A percentile compares a stretch with the other conserved stretches of the same genome.
Conservation (phyloP, 1,140 invertebrate genomes). For the Magallana angulata region DNA sequence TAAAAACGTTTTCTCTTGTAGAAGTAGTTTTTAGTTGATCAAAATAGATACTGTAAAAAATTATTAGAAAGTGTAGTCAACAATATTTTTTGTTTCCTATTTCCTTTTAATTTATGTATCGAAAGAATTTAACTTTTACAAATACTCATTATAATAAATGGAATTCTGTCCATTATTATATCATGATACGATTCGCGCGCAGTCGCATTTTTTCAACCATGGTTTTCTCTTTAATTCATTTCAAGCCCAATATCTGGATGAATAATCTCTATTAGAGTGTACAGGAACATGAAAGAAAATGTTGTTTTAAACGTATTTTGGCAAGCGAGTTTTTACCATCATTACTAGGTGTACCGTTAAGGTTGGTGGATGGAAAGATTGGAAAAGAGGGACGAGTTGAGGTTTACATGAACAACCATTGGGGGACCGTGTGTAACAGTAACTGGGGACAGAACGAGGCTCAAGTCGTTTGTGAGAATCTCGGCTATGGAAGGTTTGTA, state of each 20-base stretch:
- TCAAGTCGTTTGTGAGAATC: slow-evolving; percentile 59
- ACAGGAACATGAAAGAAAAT: not conserved
- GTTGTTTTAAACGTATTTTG: no score
- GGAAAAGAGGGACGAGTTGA: slow-evolving; percentile 62
- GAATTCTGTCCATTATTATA: not conserved
- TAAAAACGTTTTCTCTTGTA: no score
- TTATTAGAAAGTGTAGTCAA: not conserved
- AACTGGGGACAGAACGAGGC: slow-evolving; percentile 58
- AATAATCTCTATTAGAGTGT: not conserved
- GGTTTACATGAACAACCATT: slow-evolving; percentile 52
- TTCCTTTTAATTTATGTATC: not conserved
- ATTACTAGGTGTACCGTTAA: slow-evolving; percentile 4
- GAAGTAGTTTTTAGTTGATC: not conserved
- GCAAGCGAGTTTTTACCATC: no score
- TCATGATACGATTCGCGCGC: not conserved
- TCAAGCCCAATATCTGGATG: not conserved
- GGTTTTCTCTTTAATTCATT: not conserved
- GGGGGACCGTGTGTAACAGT: slow-evolving; percentile 64
- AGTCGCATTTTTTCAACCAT: not conserved
- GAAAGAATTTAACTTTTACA: no score
- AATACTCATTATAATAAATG: no score
- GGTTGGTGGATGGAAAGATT: slow-evolving; percentile 41
- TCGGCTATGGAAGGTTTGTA: slow-evolving; percentile 51
- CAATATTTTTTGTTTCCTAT: not conserved
- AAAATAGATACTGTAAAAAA: not conserved